These are phyloP conservation scores for Trissolcus basalis DNA, from an alignment of 1,140 invertebrate species.

Conservation along the genomic window DNA sequence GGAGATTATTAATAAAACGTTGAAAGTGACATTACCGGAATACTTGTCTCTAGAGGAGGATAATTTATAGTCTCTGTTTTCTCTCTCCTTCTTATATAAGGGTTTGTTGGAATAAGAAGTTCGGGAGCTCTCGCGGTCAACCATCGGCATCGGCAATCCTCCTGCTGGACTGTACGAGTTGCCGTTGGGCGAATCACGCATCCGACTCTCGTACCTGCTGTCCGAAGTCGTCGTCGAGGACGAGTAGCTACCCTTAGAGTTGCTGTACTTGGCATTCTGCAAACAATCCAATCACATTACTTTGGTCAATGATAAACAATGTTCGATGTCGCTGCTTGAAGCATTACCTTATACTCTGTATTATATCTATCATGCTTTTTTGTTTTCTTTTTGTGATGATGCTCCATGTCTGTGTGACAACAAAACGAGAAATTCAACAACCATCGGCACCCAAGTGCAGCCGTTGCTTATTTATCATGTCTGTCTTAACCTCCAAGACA, in stretches of 20 bases:
- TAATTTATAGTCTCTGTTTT: constrained; percentile 90
- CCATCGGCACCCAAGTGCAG: not conserved
- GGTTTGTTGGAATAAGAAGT: constrained; percentile 84
- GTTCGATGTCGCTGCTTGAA: too few relatives aligned
- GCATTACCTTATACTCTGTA: constrained; percentile 21
- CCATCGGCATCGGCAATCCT: constrained; percentile 78
- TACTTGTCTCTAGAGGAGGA: constrained; percentile 88
- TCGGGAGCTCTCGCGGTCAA: constrained; percentile 81
- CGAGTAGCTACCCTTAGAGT: constrained; percentile 82
- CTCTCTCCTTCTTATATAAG: constrained; percentile 93
- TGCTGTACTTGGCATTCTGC: constrained; percentile 86
- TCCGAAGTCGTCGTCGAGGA: constrained; percentile 75
- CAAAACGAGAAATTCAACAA: not conserved
- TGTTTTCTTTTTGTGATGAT: constrained; percentile 23
- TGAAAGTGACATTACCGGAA: constrained; percentile 84
- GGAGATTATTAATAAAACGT: too few relatives aligned
- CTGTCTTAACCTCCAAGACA: constrained; percentile 9
- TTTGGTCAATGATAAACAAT: too few relatives aligned
- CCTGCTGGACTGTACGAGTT: constrained; percentile 83
- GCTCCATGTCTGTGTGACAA: constrained; percentile 19
- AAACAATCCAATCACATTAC: constrained; percentile 37
- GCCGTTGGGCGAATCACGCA: constrained; percentile 84
- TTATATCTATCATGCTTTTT: constrained; percentile 29
- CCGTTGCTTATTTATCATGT: not conserved
- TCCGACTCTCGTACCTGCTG: constrained; percentile 78